Evolutionary conservation across 2,888 invertebrate species (phyloP).

Genomic region (Oscheius sp.): DNA sequence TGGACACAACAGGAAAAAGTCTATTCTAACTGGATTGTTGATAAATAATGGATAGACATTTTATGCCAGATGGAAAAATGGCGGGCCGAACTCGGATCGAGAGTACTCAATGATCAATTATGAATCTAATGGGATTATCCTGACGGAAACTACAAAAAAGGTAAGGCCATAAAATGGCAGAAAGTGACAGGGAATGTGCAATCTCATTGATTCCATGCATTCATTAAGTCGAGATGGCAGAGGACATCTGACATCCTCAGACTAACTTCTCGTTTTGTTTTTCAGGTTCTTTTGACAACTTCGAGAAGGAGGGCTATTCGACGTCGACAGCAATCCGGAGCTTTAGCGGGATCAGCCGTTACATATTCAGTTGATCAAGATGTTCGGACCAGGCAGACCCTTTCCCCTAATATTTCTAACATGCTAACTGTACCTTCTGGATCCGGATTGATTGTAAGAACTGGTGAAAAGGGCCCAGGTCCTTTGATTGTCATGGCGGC

Average conservation of each 20-base stretch:
- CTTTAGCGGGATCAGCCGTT: too few relatives aligned
- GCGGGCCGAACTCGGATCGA: too few relatives aligned
- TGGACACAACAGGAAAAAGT: background rate
- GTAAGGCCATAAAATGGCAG: slow-evolving; percentile 5
- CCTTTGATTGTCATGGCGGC: slow-evolving; percentile 95
- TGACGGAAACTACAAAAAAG: background rate
- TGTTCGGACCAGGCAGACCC: too few relatives aligned
- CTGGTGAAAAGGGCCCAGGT: slow-evolving; percentile 84
- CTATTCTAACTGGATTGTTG: background rate
- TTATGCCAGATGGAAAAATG: background rate
- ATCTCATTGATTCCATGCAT: slow-evolving; percentile 36
- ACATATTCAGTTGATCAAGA: too few relatives aligned
- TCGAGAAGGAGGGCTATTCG: too few relatives aligned
- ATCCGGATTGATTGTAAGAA: slow-evolving; percentile 65
- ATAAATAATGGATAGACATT: background rate
- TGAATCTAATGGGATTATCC: too few relatives aligned
- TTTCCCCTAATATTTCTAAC: background rate
- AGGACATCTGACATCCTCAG: slow-evolving; percentile 20
- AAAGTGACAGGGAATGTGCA: slow-evolving; percentile 28
- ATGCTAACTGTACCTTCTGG: slow-evolving; percentile 55
- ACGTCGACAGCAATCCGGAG: too few relatives aligned
- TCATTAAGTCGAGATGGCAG: slow-evolving; percentile 28
- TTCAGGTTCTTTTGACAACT: too few relatives aligned
- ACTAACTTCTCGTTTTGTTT: background rate
- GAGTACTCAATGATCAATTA: too few relatives aligned